phyloP scores from a whole-genome alignment of 1,140 invertebrate genomes.

The Neotoxoptera formosana region DNA sequence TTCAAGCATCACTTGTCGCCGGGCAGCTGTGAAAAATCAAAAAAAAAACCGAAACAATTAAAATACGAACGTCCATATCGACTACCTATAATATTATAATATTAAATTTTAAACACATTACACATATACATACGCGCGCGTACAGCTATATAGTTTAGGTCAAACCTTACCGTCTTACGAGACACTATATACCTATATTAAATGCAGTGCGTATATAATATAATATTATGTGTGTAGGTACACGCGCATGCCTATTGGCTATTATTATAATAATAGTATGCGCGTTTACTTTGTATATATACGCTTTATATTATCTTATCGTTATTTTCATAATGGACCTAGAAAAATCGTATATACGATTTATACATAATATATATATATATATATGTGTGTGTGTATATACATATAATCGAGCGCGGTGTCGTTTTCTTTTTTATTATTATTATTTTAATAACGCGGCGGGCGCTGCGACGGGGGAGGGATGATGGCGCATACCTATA shows the following conservation, averaged over 20 bases:
- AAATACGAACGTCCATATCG: neutral
- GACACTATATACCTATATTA: too few species aligned
- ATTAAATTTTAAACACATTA: neutral
- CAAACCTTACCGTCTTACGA: neutral
- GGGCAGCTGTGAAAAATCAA: conserved; percentile 63
- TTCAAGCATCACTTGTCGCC: conserved; percentile 86
- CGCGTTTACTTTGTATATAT: neutral
- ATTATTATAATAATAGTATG: conserved; percentile 8
- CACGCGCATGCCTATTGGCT: neutral
- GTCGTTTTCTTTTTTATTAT: conserved; percentile 36
- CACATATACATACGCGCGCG: too few species aligned
- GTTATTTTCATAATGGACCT: conserved; percentile 2
- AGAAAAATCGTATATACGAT: neutral
- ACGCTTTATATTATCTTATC: conserved; percentile 2
- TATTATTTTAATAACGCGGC: conserved; percentile 43
- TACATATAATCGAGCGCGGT: neutral
- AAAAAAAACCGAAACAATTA: neutral
- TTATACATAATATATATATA: neutral
- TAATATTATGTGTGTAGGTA: too few species aligned
- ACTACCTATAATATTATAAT: too few species aligned
- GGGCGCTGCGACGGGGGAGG: neutral
- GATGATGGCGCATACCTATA: conserved; percentile 42
- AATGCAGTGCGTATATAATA: too few species aligned
- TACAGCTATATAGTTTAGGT: neutral
- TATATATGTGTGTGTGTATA: neutral